These are phyloP conservation scores for Tapera naevia DNA, from an alignment of 2,797 vertebrate genomes.

Conservation along the genomic window DNA sequence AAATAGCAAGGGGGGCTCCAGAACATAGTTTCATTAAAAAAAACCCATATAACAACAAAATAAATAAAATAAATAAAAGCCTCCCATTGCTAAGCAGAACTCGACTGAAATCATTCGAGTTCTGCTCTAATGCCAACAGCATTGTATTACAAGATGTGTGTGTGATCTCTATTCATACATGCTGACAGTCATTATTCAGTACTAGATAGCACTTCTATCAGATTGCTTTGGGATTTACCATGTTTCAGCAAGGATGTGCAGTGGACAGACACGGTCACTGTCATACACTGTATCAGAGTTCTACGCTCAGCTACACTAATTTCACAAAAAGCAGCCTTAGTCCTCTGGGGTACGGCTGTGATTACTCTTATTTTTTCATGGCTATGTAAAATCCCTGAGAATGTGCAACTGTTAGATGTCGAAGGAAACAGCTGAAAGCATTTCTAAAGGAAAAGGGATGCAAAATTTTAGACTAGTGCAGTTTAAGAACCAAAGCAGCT, in stretches of 20 bases:
- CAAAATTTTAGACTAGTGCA: neutral
- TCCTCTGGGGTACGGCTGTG: neutral
- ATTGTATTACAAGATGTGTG: neutral
- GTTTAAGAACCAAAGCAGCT: neutral
- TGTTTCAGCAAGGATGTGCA: neutral
- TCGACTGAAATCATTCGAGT: neutral
- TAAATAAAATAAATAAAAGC: conserved; percentile 62
- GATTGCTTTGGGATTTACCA: conserved; percentile 49
- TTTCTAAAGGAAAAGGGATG: neutral
- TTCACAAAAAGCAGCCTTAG: conserved; percentile 28
- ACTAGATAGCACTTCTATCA: neutral
- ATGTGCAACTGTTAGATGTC: conserved; percentile 46
- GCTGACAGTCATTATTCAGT: conserved; percentile 1
- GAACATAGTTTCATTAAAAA: neutral
- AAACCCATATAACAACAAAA: neutral
- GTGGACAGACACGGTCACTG: neutral
- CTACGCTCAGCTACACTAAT: neutral
- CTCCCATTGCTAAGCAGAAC: neutral
- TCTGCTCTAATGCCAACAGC: neutral
- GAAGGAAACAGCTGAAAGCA: conserved; percentile 22
- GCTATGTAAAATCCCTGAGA: conserved; percentile 74
- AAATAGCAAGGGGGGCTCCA: neutral
- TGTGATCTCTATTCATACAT: neutral
- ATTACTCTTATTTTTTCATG: conserved; percentile 37
- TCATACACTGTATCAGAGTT: neutral